Evolutionary conservation across 2,888 invertebrate genomes (phyloP).

Genomic region (Leucophenga maculata): DNA sequence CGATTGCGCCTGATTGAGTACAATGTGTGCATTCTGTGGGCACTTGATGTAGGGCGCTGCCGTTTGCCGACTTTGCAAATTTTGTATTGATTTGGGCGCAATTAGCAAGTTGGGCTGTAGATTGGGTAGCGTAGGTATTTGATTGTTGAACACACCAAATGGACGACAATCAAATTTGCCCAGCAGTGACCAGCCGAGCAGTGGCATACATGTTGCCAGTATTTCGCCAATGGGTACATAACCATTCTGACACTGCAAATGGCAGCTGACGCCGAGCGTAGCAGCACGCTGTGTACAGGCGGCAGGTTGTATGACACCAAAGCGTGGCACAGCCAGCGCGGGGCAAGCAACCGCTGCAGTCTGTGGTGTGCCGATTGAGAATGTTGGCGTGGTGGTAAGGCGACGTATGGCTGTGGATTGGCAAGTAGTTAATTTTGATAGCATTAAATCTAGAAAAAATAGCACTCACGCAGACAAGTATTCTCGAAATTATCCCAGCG

Average conservation of each 20-base stretch:
- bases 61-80: conserved; percentile 9
- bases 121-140: not conserved
- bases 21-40: conserved; percentile 76
- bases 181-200: conserved; percentile 68
- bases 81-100: conserved; percentile 16
- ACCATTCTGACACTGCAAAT: conserved; percentile 73
- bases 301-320: conserved; percentile 74
- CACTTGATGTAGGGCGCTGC: conserved; percentile 77
- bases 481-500: conserved; percentile 74
- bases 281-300: conserved; percentile 73
- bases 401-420: not conserved
- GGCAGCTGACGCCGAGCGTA: conserved; percentile 73
- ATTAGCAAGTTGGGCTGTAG: conserved; percentile 2
- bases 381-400: not conserved
- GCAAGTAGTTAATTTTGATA: not conserved
- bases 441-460: conserved; percentile 37
- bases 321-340: conserved; percentile 71
- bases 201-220: conserved; percentile 65
- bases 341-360: conserved; percentile 73
- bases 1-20: conserved; percentile 72
- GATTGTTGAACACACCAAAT: conserved; percentile 26
- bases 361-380: not conserved
- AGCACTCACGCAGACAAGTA: conserved; percentile 75
- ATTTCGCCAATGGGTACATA: conserved; percentile 67
- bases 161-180: conserved; percentile 64